Conservation (phyloP, 2,888 invertebrate species). For the Andrena bucephala region DNA sequence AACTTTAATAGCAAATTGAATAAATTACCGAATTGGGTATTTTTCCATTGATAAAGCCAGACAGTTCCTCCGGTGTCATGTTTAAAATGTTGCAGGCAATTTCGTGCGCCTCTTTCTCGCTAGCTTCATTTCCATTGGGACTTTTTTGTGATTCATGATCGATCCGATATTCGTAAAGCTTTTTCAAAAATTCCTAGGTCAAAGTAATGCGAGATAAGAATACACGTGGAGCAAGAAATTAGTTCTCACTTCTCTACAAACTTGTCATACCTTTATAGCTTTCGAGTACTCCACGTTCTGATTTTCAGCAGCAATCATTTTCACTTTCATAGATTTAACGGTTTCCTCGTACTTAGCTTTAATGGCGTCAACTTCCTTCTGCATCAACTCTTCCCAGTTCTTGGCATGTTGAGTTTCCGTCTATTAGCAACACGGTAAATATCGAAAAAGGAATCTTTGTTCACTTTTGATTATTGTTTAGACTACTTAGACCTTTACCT, state of each 20-base stretch:
- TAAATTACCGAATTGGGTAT: constrained; percentile 57
- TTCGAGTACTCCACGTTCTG: constrained; percentile 45
- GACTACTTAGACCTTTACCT: constrained; percentile 22
- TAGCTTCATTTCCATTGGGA: constrained; percentile 58
- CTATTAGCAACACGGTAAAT: constrained; percentile 15
- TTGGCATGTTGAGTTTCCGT: constrained; percentile 16
- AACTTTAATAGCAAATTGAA: neutral
- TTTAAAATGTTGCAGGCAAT: constrained; percentile 75
- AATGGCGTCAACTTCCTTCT: constrained; percentile 17
- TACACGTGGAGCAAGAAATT: neutral
- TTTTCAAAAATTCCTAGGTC: constrained; percentile 47
- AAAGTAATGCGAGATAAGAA: neutral
- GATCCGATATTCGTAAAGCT: constrained; percentile 12
- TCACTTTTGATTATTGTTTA: neutral
- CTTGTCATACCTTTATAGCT: constrained; percentile 45
- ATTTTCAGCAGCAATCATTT: constrained; percentile 13
- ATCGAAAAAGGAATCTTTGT: neutral
- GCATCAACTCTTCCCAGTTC: constrained; percentile 33
- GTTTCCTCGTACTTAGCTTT: constrained; percentile 38
- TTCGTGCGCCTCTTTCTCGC: constrained; percentile 72
- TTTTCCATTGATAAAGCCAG: constrained; percentile 68
- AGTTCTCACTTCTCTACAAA: neutral
- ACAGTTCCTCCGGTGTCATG: constrained; percentile 73
- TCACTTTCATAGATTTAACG: constrained; percentile 29
- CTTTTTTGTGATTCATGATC: neutral